Percentiles rank a stretch among this genome's conserved stretches.
Conservation (phyloP, 2,888 invertebrate species). For the Branchipolynoe longqiensis region DNA sequence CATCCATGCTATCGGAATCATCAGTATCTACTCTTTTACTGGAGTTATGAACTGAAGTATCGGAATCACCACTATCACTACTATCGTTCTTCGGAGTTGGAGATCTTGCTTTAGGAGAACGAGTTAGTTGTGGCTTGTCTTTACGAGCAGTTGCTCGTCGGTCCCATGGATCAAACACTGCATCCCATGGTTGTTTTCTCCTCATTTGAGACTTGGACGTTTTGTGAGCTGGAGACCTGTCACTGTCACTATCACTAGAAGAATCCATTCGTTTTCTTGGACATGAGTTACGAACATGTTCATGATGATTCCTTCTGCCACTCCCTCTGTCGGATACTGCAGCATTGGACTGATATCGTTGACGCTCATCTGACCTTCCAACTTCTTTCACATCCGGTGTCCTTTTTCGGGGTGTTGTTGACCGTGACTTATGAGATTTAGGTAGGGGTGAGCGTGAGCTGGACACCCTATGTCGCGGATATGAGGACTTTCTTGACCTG, state of each 20-base stretch:
- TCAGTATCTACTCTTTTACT: slow-evolving; percentile 6
- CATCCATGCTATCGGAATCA: not conserved
- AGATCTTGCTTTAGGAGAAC: slow-evolving; percentile 28
- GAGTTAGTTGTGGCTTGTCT: slow-evolving; percentile 1
- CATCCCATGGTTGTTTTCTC: slow-evolving; percentile 15
- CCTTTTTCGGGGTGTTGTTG: slow-evolving; percentile 11
- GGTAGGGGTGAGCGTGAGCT: slow-evolving; percentile 6
- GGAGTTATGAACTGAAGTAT: not conserved
- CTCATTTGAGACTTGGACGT: slow-evolving; percentile 12
- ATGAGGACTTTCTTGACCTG: slow-evolving; percentile 22
- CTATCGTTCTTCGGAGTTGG: slow-evolving; percentile 14
- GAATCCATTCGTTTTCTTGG: slow-evolving; percentile 30
- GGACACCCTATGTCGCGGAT: not conserved
- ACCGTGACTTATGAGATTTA: slow-evolving; percentile 23
- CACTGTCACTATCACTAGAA: slow-evolving; percentile 43
- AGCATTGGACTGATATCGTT: not conserved
- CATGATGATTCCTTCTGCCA: not conserved
- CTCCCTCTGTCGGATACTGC: not conserved
- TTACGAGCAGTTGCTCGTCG: slow-evolving; percentile 32
- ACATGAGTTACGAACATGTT: not conserved
- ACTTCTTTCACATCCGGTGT: slow-evolving; percentile 6
- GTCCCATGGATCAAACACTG: slow-evolving; percentile 48
- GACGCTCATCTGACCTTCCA: slow-evolving; percentile 13
- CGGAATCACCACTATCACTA: slow-evolving; percentile 35
- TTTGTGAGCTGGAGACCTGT: slow-evolving; percentile 25